These are phyloP conservation scores for Esox niger DNA, from an alignment of 2,113 vertebrate genomes.

Conservation along the genomic window DNA sequence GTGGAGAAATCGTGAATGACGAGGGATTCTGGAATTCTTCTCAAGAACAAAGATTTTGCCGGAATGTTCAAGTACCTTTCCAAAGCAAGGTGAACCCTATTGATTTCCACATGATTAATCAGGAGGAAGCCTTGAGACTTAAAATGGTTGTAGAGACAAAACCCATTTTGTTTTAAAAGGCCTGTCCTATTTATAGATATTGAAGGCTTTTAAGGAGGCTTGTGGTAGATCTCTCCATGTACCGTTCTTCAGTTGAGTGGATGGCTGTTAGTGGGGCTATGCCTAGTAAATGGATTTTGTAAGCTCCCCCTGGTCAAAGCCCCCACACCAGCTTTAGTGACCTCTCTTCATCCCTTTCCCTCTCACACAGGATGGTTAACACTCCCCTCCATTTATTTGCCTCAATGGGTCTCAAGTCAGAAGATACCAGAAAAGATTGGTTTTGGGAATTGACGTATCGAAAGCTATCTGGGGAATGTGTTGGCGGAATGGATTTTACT, in stretches of 20 bases:
- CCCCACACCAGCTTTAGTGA: neutral
- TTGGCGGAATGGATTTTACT: neutral
- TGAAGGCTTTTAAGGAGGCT: slow-evolving; percentile 7
- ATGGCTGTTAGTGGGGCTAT: neutral
- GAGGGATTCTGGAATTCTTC: neutral
- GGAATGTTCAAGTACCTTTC: neutral
- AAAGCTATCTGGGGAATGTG: neutral
- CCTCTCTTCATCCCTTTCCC: neutral
- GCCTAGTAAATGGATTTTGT: neutral
- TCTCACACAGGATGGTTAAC: neutral
- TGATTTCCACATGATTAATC: neutral
- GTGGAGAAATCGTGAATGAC: neutral
- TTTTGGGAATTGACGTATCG: neutral
- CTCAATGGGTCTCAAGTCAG: neutral
- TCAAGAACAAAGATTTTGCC: neutral
- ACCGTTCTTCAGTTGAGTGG: neutral
- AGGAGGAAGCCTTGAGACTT: neutral
- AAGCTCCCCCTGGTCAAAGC: neutral
- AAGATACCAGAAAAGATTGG: neutral
- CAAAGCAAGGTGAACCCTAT: neutral
- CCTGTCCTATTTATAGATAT: slow-evolving; percentile 10
- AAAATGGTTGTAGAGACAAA: slow-evolving; percentile 2
- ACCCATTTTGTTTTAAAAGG: slow-evolving; percentile 10
- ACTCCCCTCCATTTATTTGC: slow-evolving; percentile 8
- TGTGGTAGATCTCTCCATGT: neutral